Evolutionary conservation across 2,113 vertebrate species (phyloP).

Genomic region (Ramphastos sulfuratus): DNA sequence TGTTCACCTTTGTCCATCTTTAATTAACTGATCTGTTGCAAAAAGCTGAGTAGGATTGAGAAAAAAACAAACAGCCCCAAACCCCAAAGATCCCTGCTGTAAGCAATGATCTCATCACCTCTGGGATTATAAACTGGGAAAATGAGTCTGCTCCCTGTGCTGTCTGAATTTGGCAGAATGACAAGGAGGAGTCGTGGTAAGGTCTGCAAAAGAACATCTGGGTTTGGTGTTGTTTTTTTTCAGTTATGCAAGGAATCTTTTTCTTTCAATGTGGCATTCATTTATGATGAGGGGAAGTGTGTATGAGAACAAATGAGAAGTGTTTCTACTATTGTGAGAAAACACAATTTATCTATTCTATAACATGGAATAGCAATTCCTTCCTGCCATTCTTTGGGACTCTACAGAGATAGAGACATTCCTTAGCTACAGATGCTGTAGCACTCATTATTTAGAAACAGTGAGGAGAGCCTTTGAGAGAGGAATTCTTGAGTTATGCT

Average conservation of each 20-base stretch:
- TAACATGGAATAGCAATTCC: neutral
- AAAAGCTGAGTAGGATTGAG: neutral
- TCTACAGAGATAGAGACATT: neutral
- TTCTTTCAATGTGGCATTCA: neutral
- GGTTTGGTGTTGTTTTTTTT: neutral
- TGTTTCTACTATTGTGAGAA: neutral
- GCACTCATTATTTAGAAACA: neutral
- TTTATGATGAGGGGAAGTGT: neutral
- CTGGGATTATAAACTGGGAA: neutral
- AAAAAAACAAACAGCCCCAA: rapidly evolving
- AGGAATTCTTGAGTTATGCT: neutral
- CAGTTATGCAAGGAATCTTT: neutral
- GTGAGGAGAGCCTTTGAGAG: neutral
- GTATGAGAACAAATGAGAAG: neutral
- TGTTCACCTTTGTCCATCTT: neutral
- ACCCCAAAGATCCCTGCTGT: neutral
- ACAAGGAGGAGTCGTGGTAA: neutral
- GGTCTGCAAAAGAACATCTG: neutral
- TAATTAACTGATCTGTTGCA: neutral
- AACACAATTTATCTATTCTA: neutral
- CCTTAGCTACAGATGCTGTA: neutral
- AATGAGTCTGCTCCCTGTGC: neutral
- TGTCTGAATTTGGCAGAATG: neutral
- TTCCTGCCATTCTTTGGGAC: neutral
- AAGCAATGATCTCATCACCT: neutral